These are phyloP conservation scores for Rhopilema esculentum DNA, from an alignment of 30 jellyfish, hydroid and myxozoan species.

Conservation along the genomic window DNA sequence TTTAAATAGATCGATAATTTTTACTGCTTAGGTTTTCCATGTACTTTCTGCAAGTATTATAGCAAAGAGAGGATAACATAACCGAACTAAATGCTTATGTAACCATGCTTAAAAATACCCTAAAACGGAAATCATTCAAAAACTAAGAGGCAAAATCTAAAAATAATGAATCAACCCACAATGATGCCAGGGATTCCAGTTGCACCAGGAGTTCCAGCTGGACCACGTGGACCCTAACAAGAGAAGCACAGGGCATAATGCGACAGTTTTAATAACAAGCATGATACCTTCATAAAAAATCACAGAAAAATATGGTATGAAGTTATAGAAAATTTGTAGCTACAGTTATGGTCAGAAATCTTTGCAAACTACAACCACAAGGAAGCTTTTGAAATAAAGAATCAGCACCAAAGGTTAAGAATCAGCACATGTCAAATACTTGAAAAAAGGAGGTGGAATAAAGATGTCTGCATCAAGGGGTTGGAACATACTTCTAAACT, in stretches of 20 bases:
- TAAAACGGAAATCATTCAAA: background rate
- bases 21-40: too few relatives aligned
- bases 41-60: too few relatives aligned
- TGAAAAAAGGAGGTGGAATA: too few relatives aligned
- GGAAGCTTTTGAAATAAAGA: background rate
- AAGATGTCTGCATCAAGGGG: too few relatives aligned
- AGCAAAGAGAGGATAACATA: too few relatives aligned
- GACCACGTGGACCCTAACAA: constrained; percentile 49
- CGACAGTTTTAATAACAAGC: background rate
- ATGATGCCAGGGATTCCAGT: background rate
- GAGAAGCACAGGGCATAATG: background rate
- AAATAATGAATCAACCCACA: background rate
- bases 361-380: background rate
- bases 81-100: too few relatives aligned
- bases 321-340: background rate
- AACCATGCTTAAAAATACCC: background rate
- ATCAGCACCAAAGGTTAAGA: too few relatives aligned
- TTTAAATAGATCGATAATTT: too few relatives aligned
- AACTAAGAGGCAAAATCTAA: background rate
- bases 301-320: background rate
- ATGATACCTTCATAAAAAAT: background rate
- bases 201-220: constrained; percentile 35
- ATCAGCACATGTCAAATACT: too few relatives aligned
- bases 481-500: too few relatives aligned
- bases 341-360: background rate